Percentiles rank a stretch among this genome's conserved stretches.
These are phyloP conservation scores for Oncorhynchus nerka DNA, from an alignment of 2,113 vertebrate genomes.

Conservation along the genomic window DNA sequence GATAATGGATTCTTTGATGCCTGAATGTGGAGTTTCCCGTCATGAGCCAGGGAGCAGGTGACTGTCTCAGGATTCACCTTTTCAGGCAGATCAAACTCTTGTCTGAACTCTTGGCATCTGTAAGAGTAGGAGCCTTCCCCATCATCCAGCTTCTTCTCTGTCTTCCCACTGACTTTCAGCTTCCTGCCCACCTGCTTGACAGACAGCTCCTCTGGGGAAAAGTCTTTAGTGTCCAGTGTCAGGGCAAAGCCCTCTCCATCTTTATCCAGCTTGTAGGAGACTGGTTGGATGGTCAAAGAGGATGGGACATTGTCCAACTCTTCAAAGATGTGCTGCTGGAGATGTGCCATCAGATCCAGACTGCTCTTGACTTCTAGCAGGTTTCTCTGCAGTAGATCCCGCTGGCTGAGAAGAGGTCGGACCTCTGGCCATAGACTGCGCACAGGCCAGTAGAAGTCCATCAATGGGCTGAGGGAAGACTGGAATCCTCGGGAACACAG, in stretches of 20 bases:
- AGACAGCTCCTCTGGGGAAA: constrained; percentile 32
- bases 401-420: too few species aligned
- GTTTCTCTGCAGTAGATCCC: too few species aligned
- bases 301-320: constrained; percentile 6
- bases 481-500: too few species aligned
- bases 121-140: constrained; percentile 32
- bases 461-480: too few species aligned
- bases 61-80: constrained; percentile 28
- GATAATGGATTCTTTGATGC: too few species aligned
- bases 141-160: constrained; percentile 31
- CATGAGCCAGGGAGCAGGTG: constrained; percentile 21
- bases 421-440: too few species aligned
- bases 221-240: constrained; percentile 37
- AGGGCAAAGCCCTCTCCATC: constrained; percentile 22
- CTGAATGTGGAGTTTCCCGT: too few species aligned
- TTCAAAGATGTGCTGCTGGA: constrained; percentile 14
- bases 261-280: constrained; percentile 18
- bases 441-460: too few species aligned
- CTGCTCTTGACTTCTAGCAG: too few species aligned
- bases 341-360: background rate
- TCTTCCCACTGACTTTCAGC: constrained; percentile 32
- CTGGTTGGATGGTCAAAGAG: background rate
- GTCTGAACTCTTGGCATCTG: constrained; percentile 28
- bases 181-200: constrained; percentile 26
- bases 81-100: constrained; percentile 31